Conservation (phyloP, 2,797 vertebrate species). For the Lagodon rhomboides region DNA sequence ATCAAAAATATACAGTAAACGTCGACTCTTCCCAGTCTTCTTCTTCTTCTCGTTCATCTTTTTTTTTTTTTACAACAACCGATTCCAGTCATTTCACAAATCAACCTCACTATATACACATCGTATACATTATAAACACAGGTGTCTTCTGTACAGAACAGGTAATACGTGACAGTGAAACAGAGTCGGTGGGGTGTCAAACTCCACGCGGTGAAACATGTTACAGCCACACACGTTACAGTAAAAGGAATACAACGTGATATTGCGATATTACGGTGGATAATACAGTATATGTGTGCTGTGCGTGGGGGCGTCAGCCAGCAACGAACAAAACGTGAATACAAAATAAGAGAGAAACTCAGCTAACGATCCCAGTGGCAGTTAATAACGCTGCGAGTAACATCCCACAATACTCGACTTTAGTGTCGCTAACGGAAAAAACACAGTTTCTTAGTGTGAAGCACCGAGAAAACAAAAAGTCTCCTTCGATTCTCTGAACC, state of each 20-base stretch:
- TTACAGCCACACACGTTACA: slow-evolving; percentile 38
- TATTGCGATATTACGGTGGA: slow-evolving; percentile 5
- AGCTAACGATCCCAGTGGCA: not conserved
- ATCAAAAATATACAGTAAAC: slow-evolving; percentile 65
- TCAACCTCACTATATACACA: slow-evolving; percentile 60
- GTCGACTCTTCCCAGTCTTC: slow-evolving; percentile 22
- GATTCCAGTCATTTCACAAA: slow-evolving; percentile 69
- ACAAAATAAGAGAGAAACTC: slow-evolving; percentile 6
- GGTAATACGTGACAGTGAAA: slow-evolving; percentile 28
- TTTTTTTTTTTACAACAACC: slow-evolving; percentile 41
- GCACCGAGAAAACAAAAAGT: slow-evolving; percentile 39
- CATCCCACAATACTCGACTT: slow-evolving; percentile 14
- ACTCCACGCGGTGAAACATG: slow-evolving; percentile 55
- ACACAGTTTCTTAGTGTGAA: slow-evolving; percentile 32
- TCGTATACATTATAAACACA: slow-evolving; percentile 69
- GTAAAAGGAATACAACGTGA: slow-evolving; percentile 46
- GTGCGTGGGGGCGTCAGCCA: slow-evolving; percentile 30
- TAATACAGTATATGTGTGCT: slow-evolving; percentile 36
- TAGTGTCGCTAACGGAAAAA: slow-evolving; percentile 44
- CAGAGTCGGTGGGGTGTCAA: slow-evolving; percentile 63
- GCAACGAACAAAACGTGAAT: slow-evolving; percentile 19
- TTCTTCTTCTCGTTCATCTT: slow-evolving; percentile 39
- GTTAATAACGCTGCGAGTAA: slow-evolving; percentile 19
- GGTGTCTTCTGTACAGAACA: slow-evolving; percentile 66
- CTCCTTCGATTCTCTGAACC: slow-evolving; percentile 64